These are phyloP conservation scores for Ginglymostoma cirratum DNA, from an alignment of 2,113 vertebrate genomes.

Conservation along the genomic window DNA sequence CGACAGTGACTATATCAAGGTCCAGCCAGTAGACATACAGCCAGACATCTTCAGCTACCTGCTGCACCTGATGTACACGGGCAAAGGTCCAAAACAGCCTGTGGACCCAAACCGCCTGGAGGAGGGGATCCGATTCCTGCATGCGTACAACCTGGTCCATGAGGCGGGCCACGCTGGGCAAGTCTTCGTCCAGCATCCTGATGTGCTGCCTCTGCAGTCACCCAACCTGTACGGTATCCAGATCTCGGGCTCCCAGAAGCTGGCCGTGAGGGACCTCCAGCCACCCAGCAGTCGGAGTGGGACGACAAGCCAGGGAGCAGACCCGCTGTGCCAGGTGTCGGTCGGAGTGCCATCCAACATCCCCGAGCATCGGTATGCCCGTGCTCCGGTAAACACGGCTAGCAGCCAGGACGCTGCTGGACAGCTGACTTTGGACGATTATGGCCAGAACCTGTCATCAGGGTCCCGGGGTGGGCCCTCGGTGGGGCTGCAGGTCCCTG, in stretches of 20 bases:
- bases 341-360: not conserved
- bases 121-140: slow-evolving; percentile 91
- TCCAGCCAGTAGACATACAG: slow-evolving; percentile 94
- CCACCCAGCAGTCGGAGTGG: not conserved
- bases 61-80: slow-evolving; percentile 96
- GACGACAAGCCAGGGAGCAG: not conserved
- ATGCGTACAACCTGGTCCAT: slow-evolving; percentile 82
- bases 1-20: slow-evolving; percentile 92
- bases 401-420: slow-evolving; percentile 45
- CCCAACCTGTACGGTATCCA: slow-evolving; percentile 96
- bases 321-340: not conserved
- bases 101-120: slow-evolving; percentile 83
- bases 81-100: slow-evolving; percentile 80
- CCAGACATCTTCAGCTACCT: slow-evolving; percentile 97
- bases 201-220: slow-evolving; percentile 57
- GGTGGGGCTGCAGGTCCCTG: slow-evolving; percentile 48
- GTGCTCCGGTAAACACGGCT: slow-evolving; percentile 31
- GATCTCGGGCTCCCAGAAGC: slow-evolving; percentile 80
- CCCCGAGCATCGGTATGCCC: not conserved
- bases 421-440: slow-evolving; percentile 44
- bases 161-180: slow-evolving; percentile 63
- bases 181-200: slow-evolving; percentile 58
- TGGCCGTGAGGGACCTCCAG: slow-evolving; percentile 38
- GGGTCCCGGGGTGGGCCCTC: slow-evolving; percentile 53
- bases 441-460: slow-evolving; percentile 60